These are phyloP conservation scores for Rhincodon typus DNA, from an alignment of 2,797 vertebrate genomes.

Conservation along the genomic window DNA sequence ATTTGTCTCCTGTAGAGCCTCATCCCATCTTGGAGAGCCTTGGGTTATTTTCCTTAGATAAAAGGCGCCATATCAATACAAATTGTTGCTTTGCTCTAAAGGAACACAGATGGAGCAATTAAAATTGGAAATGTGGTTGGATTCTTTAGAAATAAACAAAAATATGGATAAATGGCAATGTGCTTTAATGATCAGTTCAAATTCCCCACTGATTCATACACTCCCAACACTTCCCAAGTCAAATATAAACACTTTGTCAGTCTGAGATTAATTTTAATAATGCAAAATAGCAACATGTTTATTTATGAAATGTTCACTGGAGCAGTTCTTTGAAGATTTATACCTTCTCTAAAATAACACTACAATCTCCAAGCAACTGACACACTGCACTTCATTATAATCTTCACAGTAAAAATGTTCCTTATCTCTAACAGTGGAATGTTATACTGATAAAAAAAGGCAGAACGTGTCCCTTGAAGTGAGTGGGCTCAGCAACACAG, in stretches of 20 bases:
- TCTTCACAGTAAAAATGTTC: not conserved
- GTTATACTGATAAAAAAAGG: not conserved
- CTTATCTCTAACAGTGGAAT: too few relatives aligned
- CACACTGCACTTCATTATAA: not conserved
- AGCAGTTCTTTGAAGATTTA: not conserved
- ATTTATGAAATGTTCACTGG: not conserved
- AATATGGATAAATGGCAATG: not conserved
- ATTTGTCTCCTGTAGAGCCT: not conserved
- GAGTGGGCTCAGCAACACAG: not conserved
- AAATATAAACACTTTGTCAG: not conserved
- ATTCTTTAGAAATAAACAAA: not conserved
- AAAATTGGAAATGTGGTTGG: not conserved
- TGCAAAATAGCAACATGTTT: not conserved
- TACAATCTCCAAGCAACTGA: not conserved
- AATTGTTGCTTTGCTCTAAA: not conserved
- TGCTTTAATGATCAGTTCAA: not conserved
- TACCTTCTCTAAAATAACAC: not conserved
- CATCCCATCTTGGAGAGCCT: not conserved
- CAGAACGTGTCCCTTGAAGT: not conserved
- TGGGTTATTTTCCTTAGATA: not conserved
- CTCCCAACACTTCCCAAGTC: not conserved
- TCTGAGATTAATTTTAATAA: conserved; percentile 17
- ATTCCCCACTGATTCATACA: not conserved
- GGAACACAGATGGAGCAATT: not conserved
- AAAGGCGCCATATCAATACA: not conserved